A percentile compares a stretch with the other conserved stretches of the same genome.
These are phyloP conservation scores for Lagenorhynchus albirostris DNA, from an alignment of 2,113 vertebrate genomes.

Conservation along the genomic window DNA sequence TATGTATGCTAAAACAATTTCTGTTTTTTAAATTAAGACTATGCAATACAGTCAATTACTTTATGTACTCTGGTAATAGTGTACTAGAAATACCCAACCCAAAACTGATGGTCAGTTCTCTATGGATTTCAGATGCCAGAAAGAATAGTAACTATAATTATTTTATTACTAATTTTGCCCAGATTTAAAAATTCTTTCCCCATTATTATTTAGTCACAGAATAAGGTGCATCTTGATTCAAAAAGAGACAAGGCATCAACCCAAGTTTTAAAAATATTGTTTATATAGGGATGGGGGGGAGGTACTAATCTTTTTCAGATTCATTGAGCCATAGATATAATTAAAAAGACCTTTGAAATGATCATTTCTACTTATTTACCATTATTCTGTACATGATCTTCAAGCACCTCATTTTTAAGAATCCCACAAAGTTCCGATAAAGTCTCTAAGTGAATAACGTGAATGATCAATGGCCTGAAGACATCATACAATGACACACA, in stretches of 20 bases:
- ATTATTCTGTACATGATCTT: constrained; percentile 97
- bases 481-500: constrained; percentile 96
- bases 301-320: neutral
- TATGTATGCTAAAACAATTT: neutral
- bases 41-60: neutral
- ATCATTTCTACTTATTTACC: constrained; percentile 79
- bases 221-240: neutral
- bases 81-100: constrained; percentile 11
- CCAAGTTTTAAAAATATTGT: constrained; percentile 14
- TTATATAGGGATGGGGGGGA: neutral
- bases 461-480: constrained; percentile 96
- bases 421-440: constrained; percentile 98
- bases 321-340: neutral
- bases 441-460: constrained; percentile 97
- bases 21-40: neutral
- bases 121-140: constrained; percentile 11
- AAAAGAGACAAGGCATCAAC: neutral
- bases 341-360: neutral
- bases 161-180: constrained; percentile 6
- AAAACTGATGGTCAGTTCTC: neutral
- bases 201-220: constrained; percentile 5
- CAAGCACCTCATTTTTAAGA: constrained; percentile 98
- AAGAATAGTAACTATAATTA: constrained; percentile 9
- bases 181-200: constrained; percentile 33
- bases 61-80: neutral